Percentiles rank a stretch among this genome's conserved stretches.
Evolutionary conservation across 1,140 invertebrate genomes (phyloP).

Genomic region (Zaprionus taronus): DNA sequence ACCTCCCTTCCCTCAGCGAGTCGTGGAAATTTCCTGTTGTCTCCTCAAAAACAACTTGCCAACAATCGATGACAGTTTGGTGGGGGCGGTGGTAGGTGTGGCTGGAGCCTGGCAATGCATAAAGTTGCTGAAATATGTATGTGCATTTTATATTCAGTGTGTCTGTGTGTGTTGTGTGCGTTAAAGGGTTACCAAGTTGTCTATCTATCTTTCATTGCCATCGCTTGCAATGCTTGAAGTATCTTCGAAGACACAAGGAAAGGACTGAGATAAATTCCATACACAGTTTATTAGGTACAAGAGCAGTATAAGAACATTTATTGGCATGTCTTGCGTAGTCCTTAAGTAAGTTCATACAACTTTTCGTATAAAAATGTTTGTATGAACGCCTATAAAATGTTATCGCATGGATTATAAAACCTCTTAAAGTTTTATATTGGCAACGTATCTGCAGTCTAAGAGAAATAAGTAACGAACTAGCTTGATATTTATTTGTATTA

Average conservation of each 20-base stretch:
- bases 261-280: too few species aligned
- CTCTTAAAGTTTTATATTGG: neutral
- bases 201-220: neutral
- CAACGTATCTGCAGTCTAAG: neutral
- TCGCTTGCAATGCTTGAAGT: neutral
- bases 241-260: too few species aligned
- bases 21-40: constrained; percentile 38
- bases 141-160: neutral
- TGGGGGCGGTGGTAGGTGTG: neutral
- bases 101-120: neutral
- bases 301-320: too few species aligned
- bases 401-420: neutral
- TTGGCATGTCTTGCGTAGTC: too few species aligned
- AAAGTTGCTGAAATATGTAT: constrained; percentile 12
- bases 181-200: neutral
- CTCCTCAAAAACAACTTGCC: constrained; percentile 51
- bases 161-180: neutral
- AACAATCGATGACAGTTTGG: constrained; percentile 41
- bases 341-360: too few species aligned
- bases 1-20: neutral
- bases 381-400: too few species aligned
- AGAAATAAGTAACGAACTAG: neutral
- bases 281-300: too few species aligned
- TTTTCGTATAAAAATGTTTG: too few species aligned
- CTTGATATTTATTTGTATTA: neutral